Evolutionary conservation across 2,113 vertebrate species (phyloP), one percentile per base, ranked within the genome.

Genomic region (Neogobius melanostomus): DNA sequence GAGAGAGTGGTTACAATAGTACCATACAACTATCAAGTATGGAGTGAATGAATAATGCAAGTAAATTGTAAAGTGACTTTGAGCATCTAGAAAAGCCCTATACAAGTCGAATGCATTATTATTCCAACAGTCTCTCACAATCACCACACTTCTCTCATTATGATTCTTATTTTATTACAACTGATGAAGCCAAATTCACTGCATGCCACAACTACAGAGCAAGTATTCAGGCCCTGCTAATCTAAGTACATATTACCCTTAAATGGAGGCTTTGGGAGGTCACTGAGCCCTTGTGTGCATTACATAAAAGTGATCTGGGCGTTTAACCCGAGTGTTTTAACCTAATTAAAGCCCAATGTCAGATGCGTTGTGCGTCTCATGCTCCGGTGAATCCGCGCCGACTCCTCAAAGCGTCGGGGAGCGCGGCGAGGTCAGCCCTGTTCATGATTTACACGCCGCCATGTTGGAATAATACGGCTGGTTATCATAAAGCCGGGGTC

Each of bases 401-500:
- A 71, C 70, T 75, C 42, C 6, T 47, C 47, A 76, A 74, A 78
- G 64, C 21, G 46, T 54, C 28, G 72, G 42, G 48, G 60, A 63
- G 63, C 78, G 28, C 42, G 47, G 11, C 67, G 47, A 68, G 17
- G 71, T 81, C 81, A 65, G 43, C 21, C 44, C 8, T 53, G 52
- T 60, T 6, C 54, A 70, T 76, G 71, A 82, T 84, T 82, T 74
- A 76, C 66, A 81, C 69, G 51, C 52, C 44, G 46, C 63, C 9
- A 45, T 54, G 64, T 17, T 71, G 49, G 74, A 68, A 71, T 61
- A 59, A 53, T 56, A 57, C 65, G 49, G 21, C 51, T 65, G 66
- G 45, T 79, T 74, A 69, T 80, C 64, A 79, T 65, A 72, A 77
- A 52, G 63, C 70, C 62, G 48, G 66, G 60, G 8, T 71, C 79